These are phyloP conservation scores for Phataginus tetradactyla DNA, from an alignment of 2,797 vertebrate genomes.

Conservation along the genomic window DNA sequence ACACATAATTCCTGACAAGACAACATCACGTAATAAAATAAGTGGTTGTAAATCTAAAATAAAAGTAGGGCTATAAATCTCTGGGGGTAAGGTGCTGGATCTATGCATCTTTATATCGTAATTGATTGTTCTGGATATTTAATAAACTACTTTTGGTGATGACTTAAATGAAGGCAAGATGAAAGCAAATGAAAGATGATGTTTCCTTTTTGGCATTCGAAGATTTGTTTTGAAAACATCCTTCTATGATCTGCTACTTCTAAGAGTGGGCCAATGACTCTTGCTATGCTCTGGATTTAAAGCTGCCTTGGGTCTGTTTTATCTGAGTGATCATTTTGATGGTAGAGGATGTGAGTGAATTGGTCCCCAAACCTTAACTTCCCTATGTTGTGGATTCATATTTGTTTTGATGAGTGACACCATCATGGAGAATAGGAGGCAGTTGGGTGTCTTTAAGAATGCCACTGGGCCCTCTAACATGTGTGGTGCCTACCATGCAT, in stretches of 20 bases:
- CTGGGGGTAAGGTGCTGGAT: background rate
- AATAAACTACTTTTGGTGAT: slow-evolving; percentile 3
- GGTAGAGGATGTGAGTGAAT: background rate
- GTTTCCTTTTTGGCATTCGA: background rate
- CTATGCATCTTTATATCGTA: background rate
- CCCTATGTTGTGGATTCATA: background rate
- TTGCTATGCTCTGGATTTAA: background rate
- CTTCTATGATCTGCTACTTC: background rate
- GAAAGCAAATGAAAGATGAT: background rate
- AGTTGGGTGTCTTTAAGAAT: background rate
- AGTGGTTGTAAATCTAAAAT: background rate
- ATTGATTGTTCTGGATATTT: background rate
- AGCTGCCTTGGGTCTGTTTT: background rate
- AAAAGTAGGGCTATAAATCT: background rate
- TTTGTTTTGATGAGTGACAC: background rate
- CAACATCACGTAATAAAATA: background rate
- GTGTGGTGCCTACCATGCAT: background rate
- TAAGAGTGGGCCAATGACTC: background rate
- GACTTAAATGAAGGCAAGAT: background rate
- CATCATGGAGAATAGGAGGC: background rate
- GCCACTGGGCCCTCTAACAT: background rate
- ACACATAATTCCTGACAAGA: background rate
- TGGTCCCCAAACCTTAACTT: background rate
- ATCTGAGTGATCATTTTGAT: background rate
- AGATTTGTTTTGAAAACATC: background rate